These are phyloP conservation scores for Leptodactylus fallax DNA, from an alignment of 2,797 vertebrate species.

Conservation along the genomic window DNA sequence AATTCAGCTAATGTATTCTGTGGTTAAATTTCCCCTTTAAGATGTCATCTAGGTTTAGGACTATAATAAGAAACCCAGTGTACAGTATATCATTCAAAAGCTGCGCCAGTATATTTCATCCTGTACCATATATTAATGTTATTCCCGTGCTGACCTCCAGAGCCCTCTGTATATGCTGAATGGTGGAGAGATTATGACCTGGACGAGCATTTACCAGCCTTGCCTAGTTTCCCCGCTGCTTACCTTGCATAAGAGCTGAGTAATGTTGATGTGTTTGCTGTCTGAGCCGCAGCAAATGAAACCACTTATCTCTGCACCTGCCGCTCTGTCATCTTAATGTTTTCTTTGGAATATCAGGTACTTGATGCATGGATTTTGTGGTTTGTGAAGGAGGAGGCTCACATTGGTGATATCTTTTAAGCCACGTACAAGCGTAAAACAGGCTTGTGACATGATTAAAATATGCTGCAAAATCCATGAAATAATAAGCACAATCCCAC, in stretches of 20 bases:
- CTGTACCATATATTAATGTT: neutral
- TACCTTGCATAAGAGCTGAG: constrained; percentile 10
- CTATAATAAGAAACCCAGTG: too few relatives aligned
- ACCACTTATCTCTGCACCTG: constrained; percentile 27
- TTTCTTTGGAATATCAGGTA: constrained; percentile 16
- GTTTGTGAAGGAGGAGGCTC: neutral
- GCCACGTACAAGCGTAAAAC: neutral
- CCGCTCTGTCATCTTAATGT: constrained; percentile 44
- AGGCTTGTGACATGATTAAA: neutral
- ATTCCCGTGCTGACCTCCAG: neutral
- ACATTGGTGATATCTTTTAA: neutral
- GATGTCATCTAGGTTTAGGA: too few relatives aligned
- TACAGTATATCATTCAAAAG: neutral
- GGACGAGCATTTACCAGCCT: neutral
- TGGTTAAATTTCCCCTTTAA: too few relatives aligned
- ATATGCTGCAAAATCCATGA: neutral
- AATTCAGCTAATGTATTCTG: too few relatives aligned
- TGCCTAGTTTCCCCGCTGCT: neutral
- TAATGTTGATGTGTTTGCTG: constrained; percentile 36
- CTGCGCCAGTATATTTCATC: neutral
- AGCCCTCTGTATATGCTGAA: neutral
- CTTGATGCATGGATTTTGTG: neutral
- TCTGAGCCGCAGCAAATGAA: constrained; percentile 36
- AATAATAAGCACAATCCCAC: neutral
- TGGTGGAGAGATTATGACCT: neutral